Evolutionary conservation across 2,888 invertebrate genomes (phyloP), one percentile per base, ranked within the genome.

Genomic region (Melipona beecheii): DNA sequence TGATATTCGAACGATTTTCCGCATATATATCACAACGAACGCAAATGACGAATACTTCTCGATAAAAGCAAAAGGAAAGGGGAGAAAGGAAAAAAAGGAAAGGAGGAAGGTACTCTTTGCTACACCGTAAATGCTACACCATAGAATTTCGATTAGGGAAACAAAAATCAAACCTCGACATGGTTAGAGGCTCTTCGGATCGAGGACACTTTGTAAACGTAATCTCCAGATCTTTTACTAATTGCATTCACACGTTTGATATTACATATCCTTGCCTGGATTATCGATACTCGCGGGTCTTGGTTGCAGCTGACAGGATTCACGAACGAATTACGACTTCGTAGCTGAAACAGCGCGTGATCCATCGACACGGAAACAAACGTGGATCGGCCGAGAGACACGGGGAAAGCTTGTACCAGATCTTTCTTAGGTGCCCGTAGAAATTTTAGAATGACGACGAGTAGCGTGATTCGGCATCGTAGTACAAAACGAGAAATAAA

Each of bases 1-100:
- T 93, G 93, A 93, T 93, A 93, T 91, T 87, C 90, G 85, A 91
- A 81, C 81, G 84, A 84, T 81, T 43, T 84, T 86, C 87, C 89
- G 89, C 86, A 86, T 89, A 87, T 89, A 87, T 91, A 89, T 90
- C 90, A 90, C 84, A 81, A 83, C 62, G 62, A 52, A 75, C 17
- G 65, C 54, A 65, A 43, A 11, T 43, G 43, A 43, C 31, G 58
- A 68, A 50, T 17, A 72, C 54, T 77, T 82, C 75, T 75, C 49
- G 56, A 66, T 69, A 58, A 15, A 50, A 64, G 49, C 21, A 52
- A 58, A 58, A 43, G 9, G 43, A 21, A 49, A 52, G 19, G 31
- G 31, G 4, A 52, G 19, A 19, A 52, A 52, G 5, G 19, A 13
- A 19, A 56, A 56, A 56, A 56, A 19, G 9, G 19, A 27, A 19